Base-by-base conservation (phyloP, 2,113 vertebrate species). In the Rallus limicola region DNA sequence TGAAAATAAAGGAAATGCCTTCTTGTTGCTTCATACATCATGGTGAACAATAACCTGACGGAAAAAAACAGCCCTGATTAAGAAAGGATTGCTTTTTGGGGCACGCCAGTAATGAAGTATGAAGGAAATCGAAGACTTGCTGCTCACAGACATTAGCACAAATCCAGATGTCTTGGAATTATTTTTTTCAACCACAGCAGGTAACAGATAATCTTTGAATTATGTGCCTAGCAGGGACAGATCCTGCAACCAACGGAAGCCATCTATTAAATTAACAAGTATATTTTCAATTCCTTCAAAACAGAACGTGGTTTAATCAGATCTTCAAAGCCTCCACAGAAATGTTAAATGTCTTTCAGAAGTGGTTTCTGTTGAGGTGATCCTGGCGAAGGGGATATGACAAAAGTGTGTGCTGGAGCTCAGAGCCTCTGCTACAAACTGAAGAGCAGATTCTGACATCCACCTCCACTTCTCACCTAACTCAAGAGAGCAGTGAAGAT, bases 231-330 rank as follows among this genome's bases (percentile, higher is more conserved):
- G 92, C 88, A 97, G 88, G 96, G 96, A 97, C 10, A 18, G 97
- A 91, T 97, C 93, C 95, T 90, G 65, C 83, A 93, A 88, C 64
- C 68, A 74, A 94, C 75, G 81, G 95, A 96, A 98, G 90, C 50
- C 83, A 87, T 95, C 97, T 97, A 93, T 97, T 97, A 96, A 93
- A 97, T 90, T 97, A 97, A 97, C 91, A 95, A 93, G 95, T 93
- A 13, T 84, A 76, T 96, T 97, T 96, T 92, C 92, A 46, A 76
- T 93, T 96, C 97, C 92, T 96, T 97, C 97, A 84, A 90, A 97
- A 90, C 94, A 96, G 86, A 97, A 64, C 92, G 90, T 69, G 78
- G 96, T 97, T 97, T 94, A 96, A 97, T 96, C 93, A 89, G 44
- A 46, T 86, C 97, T 95, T 96, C 95, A 92, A 90, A 97, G 97